These are phyloP conservation scores for Catocala sponsa DNA, from an alignment of 2,888 invertebrate species.

Conservation along the genomic window DNA sequence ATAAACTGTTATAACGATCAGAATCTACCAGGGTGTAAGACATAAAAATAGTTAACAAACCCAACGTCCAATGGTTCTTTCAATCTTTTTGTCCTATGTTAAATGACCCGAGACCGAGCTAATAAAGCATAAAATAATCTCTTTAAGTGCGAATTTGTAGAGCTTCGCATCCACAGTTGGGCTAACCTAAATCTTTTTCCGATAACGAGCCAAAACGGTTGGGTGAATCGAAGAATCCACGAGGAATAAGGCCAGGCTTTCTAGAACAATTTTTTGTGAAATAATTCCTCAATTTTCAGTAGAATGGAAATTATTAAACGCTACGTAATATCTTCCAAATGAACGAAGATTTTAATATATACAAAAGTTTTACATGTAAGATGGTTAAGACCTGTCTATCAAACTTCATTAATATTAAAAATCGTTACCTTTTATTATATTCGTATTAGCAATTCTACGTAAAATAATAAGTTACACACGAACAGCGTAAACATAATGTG, in stretches of 20 bases:
- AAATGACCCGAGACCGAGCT: constrained; percentile 47
- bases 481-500: constrained; percentile 7
- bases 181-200: constrained; percentile 62
- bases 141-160: constrained; percentile 59
- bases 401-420: no score
- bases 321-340: constrained; percentile 34
- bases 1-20: constrained; percentile 12
- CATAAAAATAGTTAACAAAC: constrained; percentile 30
- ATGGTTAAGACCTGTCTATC: no score
- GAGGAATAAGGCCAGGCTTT: constrained; percentile 24
- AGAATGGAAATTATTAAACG: constrained; percentile 42
- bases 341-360: constrained; percentile 27
- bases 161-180: constrained; percentile 53
- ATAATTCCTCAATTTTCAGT: constrained; percentile 41
- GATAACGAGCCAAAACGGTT: constrained; percentile 50
- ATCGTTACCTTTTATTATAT: no score
- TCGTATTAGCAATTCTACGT: no score
- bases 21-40: constrained; percentile 34
- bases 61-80: constrained; percentile 26
- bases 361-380: constrained; percentile 3
- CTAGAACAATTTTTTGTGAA: constrained; percentile 26
- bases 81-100: constrained; percentile 45
- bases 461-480: no score
- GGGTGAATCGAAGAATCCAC: constrained; percentile 42
- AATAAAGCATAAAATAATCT: constrained; percentile 60